These are phyloP conservation scores for Bucorvus abyssinicus DNA, from an alignment of 2,797 vertebrate genomes.

Conservation along the genomic window DNA sequence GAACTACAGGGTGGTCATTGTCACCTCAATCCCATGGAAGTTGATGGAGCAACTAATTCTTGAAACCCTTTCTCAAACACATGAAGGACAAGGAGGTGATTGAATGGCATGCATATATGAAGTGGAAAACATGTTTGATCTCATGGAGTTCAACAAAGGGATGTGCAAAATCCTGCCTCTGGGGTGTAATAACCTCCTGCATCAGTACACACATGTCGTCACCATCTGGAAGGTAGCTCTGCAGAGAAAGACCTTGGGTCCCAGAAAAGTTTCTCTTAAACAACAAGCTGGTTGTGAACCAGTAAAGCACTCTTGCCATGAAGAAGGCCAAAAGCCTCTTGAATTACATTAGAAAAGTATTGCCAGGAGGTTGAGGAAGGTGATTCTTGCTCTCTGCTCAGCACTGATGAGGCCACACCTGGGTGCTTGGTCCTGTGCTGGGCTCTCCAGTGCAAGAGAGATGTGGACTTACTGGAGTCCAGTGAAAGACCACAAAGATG, in stretches of 20 bases:
- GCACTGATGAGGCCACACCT: background rate
- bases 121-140: background rate
- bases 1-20: background rate
- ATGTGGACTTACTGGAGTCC: background rate
- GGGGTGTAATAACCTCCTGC: rapidly evolving
- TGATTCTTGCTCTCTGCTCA: background rate
- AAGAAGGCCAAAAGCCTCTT: background rate
- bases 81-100: background rate
- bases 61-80: background rate
- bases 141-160: background rate
- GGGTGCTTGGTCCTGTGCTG: background rate
- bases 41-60: background rate
- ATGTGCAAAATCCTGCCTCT: background rate
- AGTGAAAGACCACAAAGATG: background rate
- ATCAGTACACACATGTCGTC: background rate
- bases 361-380: background rate
- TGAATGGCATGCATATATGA: background rate
- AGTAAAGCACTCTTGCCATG: background rate
- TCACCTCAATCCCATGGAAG: background rate
- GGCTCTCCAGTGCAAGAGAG: background rate
- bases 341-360: background rate
- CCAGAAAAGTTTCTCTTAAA: background rate
- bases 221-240: background rate
- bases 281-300: background rate
- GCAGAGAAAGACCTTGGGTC: background rate